These are phyloP conservation scores for Linepithema humile DNA, from an alignment of 1,140 invertebrate genomes.

Conservation along the genomic window DNA sequence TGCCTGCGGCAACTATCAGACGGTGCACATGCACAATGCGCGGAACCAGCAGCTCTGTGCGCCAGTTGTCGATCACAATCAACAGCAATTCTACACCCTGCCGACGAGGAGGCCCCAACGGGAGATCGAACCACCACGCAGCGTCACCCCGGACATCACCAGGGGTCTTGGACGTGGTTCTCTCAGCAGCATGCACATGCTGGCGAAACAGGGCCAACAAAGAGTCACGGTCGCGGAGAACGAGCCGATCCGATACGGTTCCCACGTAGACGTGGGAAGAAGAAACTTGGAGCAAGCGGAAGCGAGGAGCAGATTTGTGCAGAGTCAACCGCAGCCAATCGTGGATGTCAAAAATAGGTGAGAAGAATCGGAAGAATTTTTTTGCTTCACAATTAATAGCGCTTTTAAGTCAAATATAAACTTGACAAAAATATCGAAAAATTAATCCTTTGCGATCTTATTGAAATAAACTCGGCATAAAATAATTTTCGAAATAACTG, in stretches of 20 bases:
- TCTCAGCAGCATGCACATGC: slow-evolving; percentile 77
- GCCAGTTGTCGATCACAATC: slow-evolving; percentile 51
- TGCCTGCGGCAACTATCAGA: slow-evolving; percentile 60
- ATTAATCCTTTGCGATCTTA: too few species aligned
- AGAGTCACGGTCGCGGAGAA: slow-evolving; percentile 8
- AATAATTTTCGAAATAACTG: too few species aligned
- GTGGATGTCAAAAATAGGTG: slow-evolving; percentile 80
- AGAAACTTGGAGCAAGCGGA: slow-evolving; percentile 52
- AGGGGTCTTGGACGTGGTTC: slow-evolving; percentile 80
- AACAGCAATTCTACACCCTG: slow-evolving; percentile 80
- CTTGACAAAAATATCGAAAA: too few species aligned
- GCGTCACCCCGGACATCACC: slow-evolving; percentile 86
- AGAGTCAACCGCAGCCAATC: slow-evolving; percentile 67
- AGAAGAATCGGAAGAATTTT: neutral
- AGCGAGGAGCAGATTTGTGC: slow-evolving; percentile 57
- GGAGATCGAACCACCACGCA: slow-evolving; percentile 83
- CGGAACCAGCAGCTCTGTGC: slow-evolving; percentile 70
- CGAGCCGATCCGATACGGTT: neutral
- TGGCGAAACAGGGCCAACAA: slow-evolving; percentile 76
- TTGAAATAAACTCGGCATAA: too few species aligned
- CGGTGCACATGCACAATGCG: slow-evolving; percentile 66
- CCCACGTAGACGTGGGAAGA: slow-evolving; percentile 27
- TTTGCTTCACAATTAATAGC: too few species aligned
- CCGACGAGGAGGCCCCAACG: slow-evolving; percentile 78
- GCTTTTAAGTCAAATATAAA: too few species aligned